Conservation (phyloP, 1,140 invertebrate species). For the Calephelis nemesis region DNA sequence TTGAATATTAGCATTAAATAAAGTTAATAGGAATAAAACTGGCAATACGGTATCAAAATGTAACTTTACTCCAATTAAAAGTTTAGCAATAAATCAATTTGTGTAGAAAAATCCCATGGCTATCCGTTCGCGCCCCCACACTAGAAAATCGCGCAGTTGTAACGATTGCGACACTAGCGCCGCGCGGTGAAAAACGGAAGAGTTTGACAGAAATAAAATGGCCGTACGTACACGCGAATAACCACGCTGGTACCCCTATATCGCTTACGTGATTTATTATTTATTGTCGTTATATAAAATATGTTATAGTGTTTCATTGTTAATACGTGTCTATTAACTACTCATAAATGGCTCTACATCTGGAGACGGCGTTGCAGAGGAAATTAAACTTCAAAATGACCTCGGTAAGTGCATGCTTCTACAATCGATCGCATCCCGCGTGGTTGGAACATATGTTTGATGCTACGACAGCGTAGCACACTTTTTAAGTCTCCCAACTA, state of each 20-base stretch:
- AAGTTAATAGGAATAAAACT: slow-evolving; percentile 19
- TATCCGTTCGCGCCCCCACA: slow-evolving; percentile 27
- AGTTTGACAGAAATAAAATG: slow-evolving; percentile 73
- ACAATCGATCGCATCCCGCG: slow-evolving; percentile 68
- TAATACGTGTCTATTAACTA: slow-evolving; percentile 39
- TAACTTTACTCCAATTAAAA: slow-evolving; percentile 70
- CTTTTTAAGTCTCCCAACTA: slow-evolving; percentile 23
- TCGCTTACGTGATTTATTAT: slow-evolving; percentile 59
- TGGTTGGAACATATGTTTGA: slow-evolving; percentile 69
- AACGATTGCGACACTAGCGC: slow-evolving; percentile 61
- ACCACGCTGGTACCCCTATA: slow-evolving; percentile 59
- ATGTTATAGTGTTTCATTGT: slow-evolving; percentile 63
- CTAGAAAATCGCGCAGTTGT: slow-evolving; percentile 60
- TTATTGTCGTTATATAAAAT: slow-evolving; percentile 53
- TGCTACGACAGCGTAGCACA: slow-evolving; percentile 55
- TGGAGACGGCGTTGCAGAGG: slow-evolving; percentile 74
- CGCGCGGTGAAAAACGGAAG: slow-evolving; percentile 48
- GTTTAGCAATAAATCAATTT: slow-evolving; percentile 69
- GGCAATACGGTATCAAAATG: slow-evolving; percentile 44
- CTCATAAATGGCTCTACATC: slow-evolving; percentile 68
- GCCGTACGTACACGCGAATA: slow-evolving; percentile 71
- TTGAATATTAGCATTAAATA: not conserved
- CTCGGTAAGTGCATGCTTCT: slow-evolving; percentile 73
- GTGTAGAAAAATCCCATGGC: slow-evolving; percentile 47
- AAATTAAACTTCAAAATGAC: slow-evolving; percentile 77